These are phyloP conservation scores for Bufo gargarizans DNA, from an alignment of 2,113 vertebrate species.

Conservation along the genomic window DNA sequence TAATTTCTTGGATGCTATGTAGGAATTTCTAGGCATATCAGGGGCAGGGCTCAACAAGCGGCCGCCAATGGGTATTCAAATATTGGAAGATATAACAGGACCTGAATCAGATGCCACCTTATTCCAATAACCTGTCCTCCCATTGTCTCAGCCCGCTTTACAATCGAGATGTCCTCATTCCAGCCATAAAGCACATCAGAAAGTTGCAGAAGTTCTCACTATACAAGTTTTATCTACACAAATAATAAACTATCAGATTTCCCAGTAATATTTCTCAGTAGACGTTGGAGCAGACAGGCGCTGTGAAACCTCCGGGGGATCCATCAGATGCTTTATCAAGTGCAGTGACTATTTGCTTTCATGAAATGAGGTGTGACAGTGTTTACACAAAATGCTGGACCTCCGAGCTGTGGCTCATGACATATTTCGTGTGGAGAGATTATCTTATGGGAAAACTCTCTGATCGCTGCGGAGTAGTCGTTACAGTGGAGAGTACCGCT, in stretches of 20 bases:
- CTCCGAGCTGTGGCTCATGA: conserved; percentile 15
- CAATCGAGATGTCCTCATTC: background rate
- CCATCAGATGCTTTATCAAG: background rate
- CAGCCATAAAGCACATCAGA: background rate
- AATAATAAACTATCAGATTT: background rate
- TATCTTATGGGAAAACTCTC: background rate
- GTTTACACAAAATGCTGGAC: conserved; percentile 8
- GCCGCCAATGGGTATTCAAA: too few species aligned
- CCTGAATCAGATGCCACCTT: too few species aligned
- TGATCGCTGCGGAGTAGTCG: background rate
- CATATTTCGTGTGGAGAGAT: background rate
- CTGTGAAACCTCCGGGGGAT: background rate
- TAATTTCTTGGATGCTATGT: too few species aligned
- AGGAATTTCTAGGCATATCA: too few species aligned
- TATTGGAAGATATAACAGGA: too few species aligned
- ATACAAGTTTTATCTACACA: background rate
- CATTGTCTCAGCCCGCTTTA: too few species aligned
- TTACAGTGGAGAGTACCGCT: background rate
- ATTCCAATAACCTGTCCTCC: too few species aligned
- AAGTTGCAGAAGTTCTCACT: background rate
- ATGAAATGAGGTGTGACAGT: conserved; percentile 24
- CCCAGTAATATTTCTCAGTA: background rate
- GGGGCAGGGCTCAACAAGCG: too few species aligned
- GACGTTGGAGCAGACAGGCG: background rate
- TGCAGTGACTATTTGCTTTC: background rate